phyloP scores from a whole-genome alignment of 1,140 invertebrate species.

The Coptotermes formosanus region DNA sequence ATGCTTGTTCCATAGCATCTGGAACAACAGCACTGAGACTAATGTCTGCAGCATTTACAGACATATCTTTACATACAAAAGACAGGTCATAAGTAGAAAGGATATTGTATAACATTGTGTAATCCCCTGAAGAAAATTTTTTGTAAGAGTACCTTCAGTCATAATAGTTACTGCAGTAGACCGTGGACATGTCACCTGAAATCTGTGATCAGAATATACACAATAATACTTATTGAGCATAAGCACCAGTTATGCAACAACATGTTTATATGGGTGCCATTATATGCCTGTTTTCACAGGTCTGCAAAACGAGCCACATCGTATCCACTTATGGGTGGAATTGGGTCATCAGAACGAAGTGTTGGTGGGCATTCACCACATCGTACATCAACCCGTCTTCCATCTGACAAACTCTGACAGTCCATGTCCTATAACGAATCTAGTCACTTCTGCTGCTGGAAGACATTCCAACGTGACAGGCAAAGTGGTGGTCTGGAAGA shows the following conservation, averaged over 20 bases:
- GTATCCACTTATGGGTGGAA: slow-evolving; percentile 42
- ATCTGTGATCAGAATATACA: background rate
- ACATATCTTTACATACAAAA: too few species aligned
- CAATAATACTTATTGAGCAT: background rate
- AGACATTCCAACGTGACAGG: background rate
- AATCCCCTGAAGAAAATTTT: too few species aligned
- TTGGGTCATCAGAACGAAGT: slow-evolving; percentile 32
- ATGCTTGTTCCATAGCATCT: too few species aligned
- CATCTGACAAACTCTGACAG: slow-evolving; percentile 31
- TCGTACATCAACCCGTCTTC: slow-evolving; percentile 13
- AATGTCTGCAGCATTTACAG: too few species aligned
- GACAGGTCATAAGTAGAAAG: too few species aligned
- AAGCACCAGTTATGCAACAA: slow-evolving; percentile 37
- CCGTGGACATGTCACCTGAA: background rate
- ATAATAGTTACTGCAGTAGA: too few species aligned
- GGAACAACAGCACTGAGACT: too few species aligned
- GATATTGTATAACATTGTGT: too few species aligned
- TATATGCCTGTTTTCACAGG: slow-evolving; percentile 36
- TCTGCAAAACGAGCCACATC: slow-evolving; percentile 48
- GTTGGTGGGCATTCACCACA: background rate
- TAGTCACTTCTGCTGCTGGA: background rate
- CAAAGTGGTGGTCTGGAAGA: background rate
- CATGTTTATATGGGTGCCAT: slow-evolving; percentile 47
- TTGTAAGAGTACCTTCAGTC: too few species aligned
- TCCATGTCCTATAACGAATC: background rate